These are phyloP conservation scores for Psammodynastes pulverulentus DNA, from an alignment of 2,113 vertebrate genomes.

Conservation along the genomic window DNA sequence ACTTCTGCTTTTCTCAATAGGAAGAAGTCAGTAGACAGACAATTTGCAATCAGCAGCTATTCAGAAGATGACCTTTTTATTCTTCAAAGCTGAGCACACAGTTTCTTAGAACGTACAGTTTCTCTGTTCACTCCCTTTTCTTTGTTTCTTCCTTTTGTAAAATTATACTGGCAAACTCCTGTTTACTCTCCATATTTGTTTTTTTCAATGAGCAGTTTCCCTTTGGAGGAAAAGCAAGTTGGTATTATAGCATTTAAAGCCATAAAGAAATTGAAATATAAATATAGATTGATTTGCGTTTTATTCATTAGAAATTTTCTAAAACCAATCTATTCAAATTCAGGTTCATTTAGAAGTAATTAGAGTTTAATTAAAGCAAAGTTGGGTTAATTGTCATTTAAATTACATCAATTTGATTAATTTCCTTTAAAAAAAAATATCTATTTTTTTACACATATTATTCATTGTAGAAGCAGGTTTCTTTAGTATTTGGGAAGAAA, in stretches of 20 bases:
- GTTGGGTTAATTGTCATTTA: constrained; percentile 21
- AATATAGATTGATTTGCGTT: constrained; percentile 23
- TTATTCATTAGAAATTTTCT: constrained; percentile 16
- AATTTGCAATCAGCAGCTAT: background rate
- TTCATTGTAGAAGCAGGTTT: background rate
- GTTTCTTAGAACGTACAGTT: background rate
- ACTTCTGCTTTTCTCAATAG: background rate
- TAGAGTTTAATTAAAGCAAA: constrained; percentile 19
- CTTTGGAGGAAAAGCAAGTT: background rate
- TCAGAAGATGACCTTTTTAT: background rate
- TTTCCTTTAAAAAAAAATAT: background rate
- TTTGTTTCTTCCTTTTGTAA: background rate
- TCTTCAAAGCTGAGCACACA: background rate
- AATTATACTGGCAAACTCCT: background rate
- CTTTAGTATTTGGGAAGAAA: background rate
- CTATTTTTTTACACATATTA: background rate
- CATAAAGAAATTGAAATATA: background rate
- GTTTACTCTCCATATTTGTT: background rate
- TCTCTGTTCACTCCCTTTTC: background rate
- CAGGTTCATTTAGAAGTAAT: constrained; percentile 24
- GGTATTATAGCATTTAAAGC: background rate
- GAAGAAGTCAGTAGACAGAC: background rate
- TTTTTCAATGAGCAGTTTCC: background rate
- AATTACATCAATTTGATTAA: constrained; percentile 18
- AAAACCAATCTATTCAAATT: constrained; percentile 18